Evolutionary conservation across 2,888 invertebrate species (phyloP).

Genomic region (Hartigia nigra): DNA sequence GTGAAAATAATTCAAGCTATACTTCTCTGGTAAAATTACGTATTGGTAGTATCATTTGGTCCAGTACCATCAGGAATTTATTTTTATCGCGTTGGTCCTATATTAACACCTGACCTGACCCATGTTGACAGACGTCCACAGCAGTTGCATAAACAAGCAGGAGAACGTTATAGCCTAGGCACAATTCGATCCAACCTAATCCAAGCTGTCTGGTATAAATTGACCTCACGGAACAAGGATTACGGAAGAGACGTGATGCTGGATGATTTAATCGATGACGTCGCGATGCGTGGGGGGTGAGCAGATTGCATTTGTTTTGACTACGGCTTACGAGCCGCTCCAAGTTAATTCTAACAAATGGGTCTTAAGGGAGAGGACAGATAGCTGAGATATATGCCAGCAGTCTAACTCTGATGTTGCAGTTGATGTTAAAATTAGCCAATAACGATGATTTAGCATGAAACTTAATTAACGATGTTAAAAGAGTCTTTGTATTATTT

Average conservation of each 20-base stretch:
- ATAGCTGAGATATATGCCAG: constrained; percentile 9
- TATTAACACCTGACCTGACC: background rate
- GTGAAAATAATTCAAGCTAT: too few species aligned
- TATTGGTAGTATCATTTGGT: background rate
- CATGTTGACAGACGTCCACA: background rate
- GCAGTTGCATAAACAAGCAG: background rate
- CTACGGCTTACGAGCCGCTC: constrained; percentile 11
- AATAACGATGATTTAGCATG: background rate
- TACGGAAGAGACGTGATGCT: background rate
- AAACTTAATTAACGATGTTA: background rate
- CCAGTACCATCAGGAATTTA: background rate
- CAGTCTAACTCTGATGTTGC: background rate
- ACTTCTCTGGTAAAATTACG: too few species aligned
- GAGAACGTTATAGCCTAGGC: background rate
- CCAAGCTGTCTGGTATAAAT: background rate
- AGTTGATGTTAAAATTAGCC: background rate
- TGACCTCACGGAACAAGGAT: background rate
- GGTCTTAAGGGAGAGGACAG: constrained; percentile 13
- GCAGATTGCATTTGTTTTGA: constrained; percentile 12
- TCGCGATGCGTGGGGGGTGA: background rate
- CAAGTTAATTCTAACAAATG: constrained; percentile 20
- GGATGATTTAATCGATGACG: constrained; percentile 7
- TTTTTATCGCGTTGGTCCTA: background rate
- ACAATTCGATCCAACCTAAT: background rate
- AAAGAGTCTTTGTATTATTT: background rate